Percentiles rank a stretch among this genome's conserved stretches.
phyloP scores from a whole-genome alignment of 2,888 invertebrate genomes.

The Geophilus truncorum region DNA sequence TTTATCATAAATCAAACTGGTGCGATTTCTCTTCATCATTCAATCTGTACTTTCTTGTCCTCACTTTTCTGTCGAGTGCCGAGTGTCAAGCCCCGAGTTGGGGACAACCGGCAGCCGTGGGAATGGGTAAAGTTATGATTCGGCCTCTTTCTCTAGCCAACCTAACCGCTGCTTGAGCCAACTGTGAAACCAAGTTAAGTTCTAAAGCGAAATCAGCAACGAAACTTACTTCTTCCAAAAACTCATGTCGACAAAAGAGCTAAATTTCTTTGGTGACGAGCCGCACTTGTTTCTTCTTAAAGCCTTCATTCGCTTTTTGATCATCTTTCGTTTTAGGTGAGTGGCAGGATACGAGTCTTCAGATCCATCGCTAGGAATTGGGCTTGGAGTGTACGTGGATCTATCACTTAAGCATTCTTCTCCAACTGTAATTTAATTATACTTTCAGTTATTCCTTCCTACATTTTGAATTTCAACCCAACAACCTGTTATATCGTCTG shows the following conservation, averaged over 20 bases:
- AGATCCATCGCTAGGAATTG: slow-evolving; percentile 44
- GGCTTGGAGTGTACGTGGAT: slow-evolving; percentile 40
- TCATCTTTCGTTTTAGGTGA: slow-evolving; percentile 30
- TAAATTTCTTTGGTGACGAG: slow-evolving; percentile 40
- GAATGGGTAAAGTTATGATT: too few relatives aligned
- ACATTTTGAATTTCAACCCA: background rate
- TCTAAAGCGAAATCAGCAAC: too few relatives aligned
- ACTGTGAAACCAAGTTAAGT: too few relatives aligned
- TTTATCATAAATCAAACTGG: too few relatives aligned
- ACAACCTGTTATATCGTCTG: slow-evolving; percentile 46
- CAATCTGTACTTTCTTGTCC: too few relatives aligned
- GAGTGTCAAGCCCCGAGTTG: too few relatives aligned
- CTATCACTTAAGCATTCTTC: slow-evolving; percentile 41
- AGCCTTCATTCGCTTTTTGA: slow-evolving; percentile 16
- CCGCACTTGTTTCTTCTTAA: slow-evolving; percentile 31
- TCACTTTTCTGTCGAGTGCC: too few relatives aligned
- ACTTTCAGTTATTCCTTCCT: background rate
- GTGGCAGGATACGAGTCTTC: slow-evolving; percentile 40
- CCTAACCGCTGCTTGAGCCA: too few relatives aligned
- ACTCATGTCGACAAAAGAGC: slow-evolving; percentile 59
- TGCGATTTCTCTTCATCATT: too few relatives aligned
- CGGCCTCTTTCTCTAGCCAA: too few relatives aligned
- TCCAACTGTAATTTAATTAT: slow-evolving; percentile 38
- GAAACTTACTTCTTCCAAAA: slow-evolving; percentile 61
- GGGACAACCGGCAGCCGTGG: too few relatives aligned